Evolutionary conservation across 2,113 vertebrate genomes (phyloP).

Genomic region (Typhlomys cinereus): DNA sequence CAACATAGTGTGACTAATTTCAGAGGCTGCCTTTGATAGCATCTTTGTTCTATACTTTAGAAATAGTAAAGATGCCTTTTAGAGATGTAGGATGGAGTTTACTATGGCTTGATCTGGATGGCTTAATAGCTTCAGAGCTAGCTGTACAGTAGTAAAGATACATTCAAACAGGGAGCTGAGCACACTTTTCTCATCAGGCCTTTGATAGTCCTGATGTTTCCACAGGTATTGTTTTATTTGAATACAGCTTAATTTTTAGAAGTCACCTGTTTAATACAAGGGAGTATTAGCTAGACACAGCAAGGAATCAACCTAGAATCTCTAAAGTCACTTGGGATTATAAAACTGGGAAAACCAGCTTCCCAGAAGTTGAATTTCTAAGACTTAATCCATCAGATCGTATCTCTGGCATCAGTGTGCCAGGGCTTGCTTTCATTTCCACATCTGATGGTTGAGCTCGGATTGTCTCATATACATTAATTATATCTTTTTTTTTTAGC

Average conservation of each 20-base stretch:
- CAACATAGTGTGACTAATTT: background rate
- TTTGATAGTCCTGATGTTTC: background rate
- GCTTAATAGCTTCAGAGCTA: background rate
- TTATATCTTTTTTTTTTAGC: slow-evolving; percentile 41
- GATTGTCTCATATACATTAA: slow-evolving; percentile 16
- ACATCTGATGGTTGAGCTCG: slow-evolving; percentile 6
- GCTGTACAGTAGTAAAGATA: no score
- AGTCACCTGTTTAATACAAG: background rate
- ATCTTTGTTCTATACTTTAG: background rate
- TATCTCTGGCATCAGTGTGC: background rate
- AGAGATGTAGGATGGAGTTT: background rate
- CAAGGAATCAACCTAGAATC: background rate
- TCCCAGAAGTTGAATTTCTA: background rate
- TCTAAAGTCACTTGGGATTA: background rate
- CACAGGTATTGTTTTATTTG: background rate
- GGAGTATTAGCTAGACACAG: background rate
- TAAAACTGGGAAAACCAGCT: background rate
- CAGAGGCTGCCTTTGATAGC: background rate
- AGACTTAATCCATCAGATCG: slow-evolving; percentile 31
- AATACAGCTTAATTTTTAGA: background rate
- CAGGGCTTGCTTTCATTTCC: slow-evolving; percentile 43
- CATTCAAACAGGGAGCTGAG: background rate
- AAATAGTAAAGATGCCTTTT: background rate
- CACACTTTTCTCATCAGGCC: background rate
- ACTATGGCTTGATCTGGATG: background rate